Evolutionary conservation across 2,113 vertebrate genomes (phyloP).

Genomic region (Guaruba guarouba): DNA sequence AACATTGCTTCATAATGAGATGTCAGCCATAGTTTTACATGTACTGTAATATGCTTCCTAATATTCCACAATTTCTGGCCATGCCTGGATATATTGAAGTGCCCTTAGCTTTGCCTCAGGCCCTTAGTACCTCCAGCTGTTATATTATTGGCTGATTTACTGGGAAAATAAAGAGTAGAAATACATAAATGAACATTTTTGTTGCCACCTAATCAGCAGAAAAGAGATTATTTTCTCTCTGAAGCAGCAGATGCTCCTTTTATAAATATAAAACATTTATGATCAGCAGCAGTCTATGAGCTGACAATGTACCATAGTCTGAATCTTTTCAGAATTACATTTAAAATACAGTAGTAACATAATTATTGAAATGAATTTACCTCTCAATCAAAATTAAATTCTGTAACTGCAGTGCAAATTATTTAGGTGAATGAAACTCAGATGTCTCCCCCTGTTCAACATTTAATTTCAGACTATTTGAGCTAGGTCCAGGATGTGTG

Average conservation of each 20-base stretch:
- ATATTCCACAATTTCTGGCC: conserved; percentile 42
- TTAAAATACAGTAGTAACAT: conserved; percentile 62
- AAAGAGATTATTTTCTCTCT: conserved; percentile 56
- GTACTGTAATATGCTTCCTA: conserved; percentile 14
- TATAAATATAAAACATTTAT: conserved; percentile 15
- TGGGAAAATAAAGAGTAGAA: conserved; percentile 71
- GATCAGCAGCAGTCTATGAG: conserved; percentile 29
- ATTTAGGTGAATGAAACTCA: conserved; percentile 69
- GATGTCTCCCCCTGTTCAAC: conserved; percentile 53
- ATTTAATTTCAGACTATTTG: conserved; percentile 70
- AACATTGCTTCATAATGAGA: conserved; percentile 46
- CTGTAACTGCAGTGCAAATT: conserved; percentile 61
- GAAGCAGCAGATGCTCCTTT: conserved; percentile 30
- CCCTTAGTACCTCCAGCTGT: conserved; percentile 72
- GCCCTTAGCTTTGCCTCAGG: conserved; percentile 75
- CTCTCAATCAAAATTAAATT: conserved; percentile 74
- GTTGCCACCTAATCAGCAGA: conserved; percentile 72
- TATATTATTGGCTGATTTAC: conserved; percentile 75
- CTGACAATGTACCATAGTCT: conserved; percentile 19
- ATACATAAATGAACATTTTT: conserved; percentile 73
- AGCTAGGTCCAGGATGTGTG: conserved; percentile 9
- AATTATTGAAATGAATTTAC: conserved; percentile 75
- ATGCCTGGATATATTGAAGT: conserved; percentile 54
- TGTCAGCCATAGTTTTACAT: conserved; percentile 37
- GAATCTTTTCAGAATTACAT: conserved; percentile 47